A percentile compares a stretch with the other conserved stretches of the same genome.
These are phyloP conservation scores for Bombus waltoni DNA, from an alignment of 1,140 invertebrate species.

Conservation along the genomic window DNA sequence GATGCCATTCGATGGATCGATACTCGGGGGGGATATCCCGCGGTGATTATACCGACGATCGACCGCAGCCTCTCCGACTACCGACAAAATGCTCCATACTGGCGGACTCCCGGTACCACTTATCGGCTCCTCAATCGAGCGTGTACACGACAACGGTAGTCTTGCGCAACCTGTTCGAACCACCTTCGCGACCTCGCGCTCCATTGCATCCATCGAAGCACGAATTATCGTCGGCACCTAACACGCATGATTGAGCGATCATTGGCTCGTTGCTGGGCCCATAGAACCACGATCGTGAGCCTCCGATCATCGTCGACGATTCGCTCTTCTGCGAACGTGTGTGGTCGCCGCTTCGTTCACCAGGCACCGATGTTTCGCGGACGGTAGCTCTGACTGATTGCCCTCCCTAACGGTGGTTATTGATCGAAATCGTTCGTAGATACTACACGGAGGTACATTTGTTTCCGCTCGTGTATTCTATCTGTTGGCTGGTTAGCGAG, in stretches of 20 bases:
- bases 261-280: slow-evolving; percentile 55
- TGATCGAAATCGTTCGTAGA: slow-evolving; percentile 64
- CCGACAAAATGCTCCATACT: slow-evolving; percentile 55
- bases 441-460: slow-evolving; percentile 42
- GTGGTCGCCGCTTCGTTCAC: slow-evolving; percentile 46
- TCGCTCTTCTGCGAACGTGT: slow-evolving; percentile 24
- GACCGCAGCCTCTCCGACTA: slow-evolving; percentile 24
- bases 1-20: slow-evolving; percentile 50
- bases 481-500: not conserved
- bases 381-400: slow-evolving; percentile 67
- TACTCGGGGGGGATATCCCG: slow-evolving; percentile 45
- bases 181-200: slow-evolving; percentile 71
- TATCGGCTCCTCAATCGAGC: slow-evolving; percentile 60
- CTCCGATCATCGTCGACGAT: slow-evolving; percentile 49
- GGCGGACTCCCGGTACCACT: slow-evolving; percentile 51
- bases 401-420: slow-evolving; percentile 54
- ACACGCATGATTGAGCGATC: slow-evolving; percentile 76
- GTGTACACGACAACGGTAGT: slow-evolving; percentile 59
- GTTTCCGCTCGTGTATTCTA: not conserved
- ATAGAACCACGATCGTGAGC: not conserved
- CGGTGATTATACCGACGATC: slow-evolving; percentile 57
- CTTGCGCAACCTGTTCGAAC: slow-evolving; percentile 70
- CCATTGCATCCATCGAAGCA: slow-evolving; percentile 69
- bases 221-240: slow-evolving; percentile 75
- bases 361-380: slow-evolving; percentile 29